Conservation (phyloP, 2,888 invertebrate genomes). For the Auanema sp. region DNA sequence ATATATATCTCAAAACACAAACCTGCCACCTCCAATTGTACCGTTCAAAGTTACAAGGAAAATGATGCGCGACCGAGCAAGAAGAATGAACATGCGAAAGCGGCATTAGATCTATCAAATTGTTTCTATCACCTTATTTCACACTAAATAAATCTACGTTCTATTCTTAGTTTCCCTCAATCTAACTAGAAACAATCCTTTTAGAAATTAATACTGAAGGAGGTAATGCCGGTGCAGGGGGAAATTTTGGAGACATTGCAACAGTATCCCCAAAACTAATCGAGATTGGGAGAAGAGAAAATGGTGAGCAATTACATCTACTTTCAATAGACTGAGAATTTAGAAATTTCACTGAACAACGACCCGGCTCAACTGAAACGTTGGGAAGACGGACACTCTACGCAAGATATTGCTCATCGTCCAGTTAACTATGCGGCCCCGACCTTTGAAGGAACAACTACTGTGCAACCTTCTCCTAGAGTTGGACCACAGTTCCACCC, state of each 20-base stretch:
- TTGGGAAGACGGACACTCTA: neutral
- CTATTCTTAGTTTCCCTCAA: neutral
- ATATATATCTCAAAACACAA: slow-evolving; percentile 15
- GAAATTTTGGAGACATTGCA: slow-evolving; percentile 33
- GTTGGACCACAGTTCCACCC: slow-evolving; percentile 38
- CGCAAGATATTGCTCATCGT: slow-evolving; percentile 4
- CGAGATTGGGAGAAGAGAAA: slow-evolving; percentile 2
- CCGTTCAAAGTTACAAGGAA: slow-evolving; percentile 48
- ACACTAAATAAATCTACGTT: no score
- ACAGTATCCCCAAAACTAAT: neutral
- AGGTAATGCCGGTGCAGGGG: slow-evolving; percentile 45
- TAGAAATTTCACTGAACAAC: neutral
- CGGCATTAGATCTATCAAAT: neutral
- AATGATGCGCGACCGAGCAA: slow-evolving; percentile 24
- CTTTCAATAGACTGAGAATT: neutral
- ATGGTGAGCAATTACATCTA: neutral
- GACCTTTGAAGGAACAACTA: slow-evolving; percentile 8
- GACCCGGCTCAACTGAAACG: neutral
- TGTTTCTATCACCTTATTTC: no score
- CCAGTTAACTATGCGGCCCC: slow-evolving; percentile 17
- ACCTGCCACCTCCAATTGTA: slow-evolving; percentile 45
- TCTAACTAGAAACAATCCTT: neutral
- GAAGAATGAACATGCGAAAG: neutral
- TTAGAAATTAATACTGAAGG: slow-evolving; percentile 45
- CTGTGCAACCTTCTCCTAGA: slow-evolving; percentile 27